Evolutionary conservation across 2,113 vertebrate species (phyloP), one percentile per base, ranked within the genome.

Genomic region (Xiphophorus maculatus): DNA sequence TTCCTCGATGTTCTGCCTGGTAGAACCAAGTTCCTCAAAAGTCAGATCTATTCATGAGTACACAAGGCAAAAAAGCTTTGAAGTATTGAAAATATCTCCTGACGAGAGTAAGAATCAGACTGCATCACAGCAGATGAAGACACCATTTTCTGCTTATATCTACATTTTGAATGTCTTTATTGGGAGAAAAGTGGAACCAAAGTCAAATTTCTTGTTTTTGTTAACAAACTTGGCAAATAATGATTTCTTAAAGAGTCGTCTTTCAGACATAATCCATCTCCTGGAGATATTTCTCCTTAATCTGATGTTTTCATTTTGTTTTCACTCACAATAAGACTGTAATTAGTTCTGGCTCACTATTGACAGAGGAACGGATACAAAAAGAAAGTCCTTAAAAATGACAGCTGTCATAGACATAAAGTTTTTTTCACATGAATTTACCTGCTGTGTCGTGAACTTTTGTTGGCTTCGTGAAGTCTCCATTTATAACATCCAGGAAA

Each of bases 401-500:
- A 54, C 19, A 9, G 22, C 2, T 25, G 51, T 25, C 44, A 15
- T 19, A 19, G 44, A 48, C 5, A 48, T 19, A 1, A 15, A 67
- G 7, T 5, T 7, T 17, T 33, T 40, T 10, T 25, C 69, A n/a
- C 14, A 19, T 32, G 32, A 1, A 0, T 0, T 71, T 84, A 99
- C 97, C 96, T 92, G 83, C 69, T 2, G 33, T 69, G 48, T 76
- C 74, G 0, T 86, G 73, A 0, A 69, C 76, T 89, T 93, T 96
- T 68, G 69, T 94, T 63, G 3, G 90, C 51, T 48, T 91, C 0
- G 93, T 94, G 5, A 94, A 96, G 76, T 97, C 95, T 86, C 97
- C 97, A 9, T 98, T 98, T 64, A 98, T 96, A 74, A 99, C 40
- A 8, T 98, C 97, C 84, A 99, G 89, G 74, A 99, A 98, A 71